Evolutionary conservation across 2,797 vertebrate species (phyloP).

Genomic region (Sebastiscus albofasciatus): DNA sequence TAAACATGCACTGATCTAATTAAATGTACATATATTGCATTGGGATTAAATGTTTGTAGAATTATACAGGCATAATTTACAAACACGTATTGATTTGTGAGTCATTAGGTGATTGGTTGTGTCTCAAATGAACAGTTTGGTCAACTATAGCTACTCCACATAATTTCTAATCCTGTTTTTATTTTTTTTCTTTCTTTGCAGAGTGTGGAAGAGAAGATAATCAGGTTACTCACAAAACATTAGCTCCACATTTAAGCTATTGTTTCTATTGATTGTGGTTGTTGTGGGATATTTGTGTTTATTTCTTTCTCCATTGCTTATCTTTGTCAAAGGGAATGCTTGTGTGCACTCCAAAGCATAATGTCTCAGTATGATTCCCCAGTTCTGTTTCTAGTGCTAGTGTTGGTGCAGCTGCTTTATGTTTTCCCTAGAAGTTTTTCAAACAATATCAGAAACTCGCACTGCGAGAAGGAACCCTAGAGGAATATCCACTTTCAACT

Average conservation of each 20-base stretch:
- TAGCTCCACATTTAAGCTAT: slow-evolving; percentile 9
- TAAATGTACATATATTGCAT: neutral
- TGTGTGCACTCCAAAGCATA: neutral
- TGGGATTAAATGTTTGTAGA: neutral
- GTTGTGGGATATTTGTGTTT: neutral
- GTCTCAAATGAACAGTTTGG: neutral
- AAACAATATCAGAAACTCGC: slow-evolving; percentile 8
- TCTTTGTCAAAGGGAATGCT: slow-evolving; percentile 8
- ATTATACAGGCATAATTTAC: neutral
- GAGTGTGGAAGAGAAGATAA: slow-evolving; percentile 89
- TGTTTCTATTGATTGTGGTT: neutral
- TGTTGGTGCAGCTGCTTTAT: neutral
- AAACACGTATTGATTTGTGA: neutral
- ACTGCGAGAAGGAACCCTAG: neutral
- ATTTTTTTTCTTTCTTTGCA: slow-evolving; percentile 79
- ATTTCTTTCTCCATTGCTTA: neutral
- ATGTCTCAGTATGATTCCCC: neutral
- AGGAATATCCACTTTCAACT: neutral
- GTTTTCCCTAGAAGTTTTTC: slow-evolving; percentile 10
- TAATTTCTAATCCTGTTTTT: slow-evolving; percentile 17
- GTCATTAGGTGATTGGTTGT: neutral
- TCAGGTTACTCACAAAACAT: slow-evolving; percentile 87
- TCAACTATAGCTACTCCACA: neutral
- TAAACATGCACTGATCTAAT: neutral
- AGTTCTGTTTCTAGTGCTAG: neutral